Evolutionary conservation across 1,140 invertebrate genomes (phyloP).

Genomic region (Psilanteris sp.): DNA sequence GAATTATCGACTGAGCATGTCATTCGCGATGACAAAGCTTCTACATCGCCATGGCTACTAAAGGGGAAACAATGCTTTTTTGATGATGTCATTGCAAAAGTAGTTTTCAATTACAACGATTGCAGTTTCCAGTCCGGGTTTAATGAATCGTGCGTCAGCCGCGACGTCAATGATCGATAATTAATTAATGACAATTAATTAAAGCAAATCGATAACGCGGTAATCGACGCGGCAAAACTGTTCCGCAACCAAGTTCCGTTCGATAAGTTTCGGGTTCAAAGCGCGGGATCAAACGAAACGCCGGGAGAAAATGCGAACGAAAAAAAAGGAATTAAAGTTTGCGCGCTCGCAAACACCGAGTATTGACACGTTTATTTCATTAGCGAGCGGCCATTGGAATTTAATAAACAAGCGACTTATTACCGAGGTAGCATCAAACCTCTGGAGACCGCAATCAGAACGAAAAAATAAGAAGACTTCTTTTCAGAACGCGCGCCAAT

Average conservation of each 20-base stretch:
- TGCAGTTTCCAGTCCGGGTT: no score
- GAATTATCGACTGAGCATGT: constrained; percentile 35
- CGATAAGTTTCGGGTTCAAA: no score
- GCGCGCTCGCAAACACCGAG: constrained; percentile 75
- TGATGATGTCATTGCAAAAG: not conserved
- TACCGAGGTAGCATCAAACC: constrained; percentile 61
- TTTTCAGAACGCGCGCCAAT: constrained; percentile 61
- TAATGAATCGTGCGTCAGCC: no score
- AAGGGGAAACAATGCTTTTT: constrained; percentile 8
- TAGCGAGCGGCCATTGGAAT: constrained; percentile 78
- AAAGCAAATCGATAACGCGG: no score
- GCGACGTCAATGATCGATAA: no score
- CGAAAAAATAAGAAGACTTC: constrained; percentile 74
- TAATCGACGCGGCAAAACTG: no score
- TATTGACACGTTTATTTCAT: constrained; percentile 76
- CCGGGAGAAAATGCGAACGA: no score
- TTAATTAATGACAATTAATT: no score
- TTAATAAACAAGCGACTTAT: constrained; percentile 69
- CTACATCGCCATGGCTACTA: constrained; percentile 9
- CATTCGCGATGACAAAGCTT: constrained; percentile 24
- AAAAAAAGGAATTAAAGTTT: no score
- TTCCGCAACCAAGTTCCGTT: no score
- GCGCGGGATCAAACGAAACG: no score
- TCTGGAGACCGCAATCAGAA: constrained; percentile 77
- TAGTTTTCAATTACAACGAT: not conserved